Evolutionary conservation across 2,113 vertebrate species (phyloP).

Genomic region (Callipepla squamata): DNA sequence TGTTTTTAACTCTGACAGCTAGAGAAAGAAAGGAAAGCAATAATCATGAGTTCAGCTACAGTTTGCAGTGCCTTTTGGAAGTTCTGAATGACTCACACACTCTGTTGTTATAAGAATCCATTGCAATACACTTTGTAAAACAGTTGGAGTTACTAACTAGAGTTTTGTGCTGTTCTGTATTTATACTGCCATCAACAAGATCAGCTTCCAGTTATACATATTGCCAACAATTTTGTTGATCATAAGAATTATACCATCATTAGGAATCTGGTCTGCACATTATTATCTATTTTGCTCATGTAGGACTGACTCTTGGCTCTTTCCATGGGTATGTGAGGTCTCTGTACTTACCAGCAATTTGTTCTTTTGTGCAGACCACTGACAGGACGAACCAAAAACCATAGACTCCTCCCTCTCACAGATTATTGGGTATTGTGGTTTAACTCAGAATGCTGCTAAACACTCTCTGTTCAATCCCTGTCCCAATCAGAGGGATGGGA

Average conservation of each 20-base stretch:
- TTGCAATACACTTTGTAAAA: not conserved
- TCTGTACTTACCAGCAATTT: not conserved
- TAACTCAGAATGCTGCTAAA: too few relatives aligned
- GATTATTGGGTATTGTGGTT: not conserved
- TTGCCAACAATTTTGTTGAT: not conserved
- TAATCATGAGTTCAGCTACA: not conserved
- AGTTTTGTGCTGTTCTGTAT: not conserved
- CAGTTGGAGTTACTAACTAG: not conserved
- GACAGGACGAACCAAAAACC: not conserved
- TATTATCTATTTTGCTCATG: not conserved
- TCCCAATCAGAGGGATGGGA: too few relatives aligned
- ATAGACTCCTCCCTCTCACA: not conserved
- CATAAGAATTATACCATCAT: not conserved
- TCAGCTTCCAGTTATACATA: not conserved
- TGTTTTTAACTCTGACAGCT: not conserved
- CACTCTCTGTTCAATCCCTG: too few relatives aligned
- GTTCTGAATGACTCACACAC: not conserved
- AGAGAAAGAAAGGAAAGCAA: not conserved
- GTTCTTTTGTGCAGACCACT: not conserved
- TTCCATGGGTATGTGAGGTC: not conserved
- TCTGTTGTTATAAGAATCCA: fast-evolving
- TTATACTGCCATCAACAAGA: not conserved
- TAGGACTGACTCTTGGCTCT: not conserved
- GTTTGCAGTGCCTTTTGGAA: not conserved
- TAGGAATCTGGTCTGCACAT: not conserved